A percentile compares a stretch with the other conserved stretches of the same genome.
These are phyloP conservation scores for Mus spicilegus DNA, from an alignment of 2,113 vertebrate genomes.

Conservation along the genomic window DNA sequence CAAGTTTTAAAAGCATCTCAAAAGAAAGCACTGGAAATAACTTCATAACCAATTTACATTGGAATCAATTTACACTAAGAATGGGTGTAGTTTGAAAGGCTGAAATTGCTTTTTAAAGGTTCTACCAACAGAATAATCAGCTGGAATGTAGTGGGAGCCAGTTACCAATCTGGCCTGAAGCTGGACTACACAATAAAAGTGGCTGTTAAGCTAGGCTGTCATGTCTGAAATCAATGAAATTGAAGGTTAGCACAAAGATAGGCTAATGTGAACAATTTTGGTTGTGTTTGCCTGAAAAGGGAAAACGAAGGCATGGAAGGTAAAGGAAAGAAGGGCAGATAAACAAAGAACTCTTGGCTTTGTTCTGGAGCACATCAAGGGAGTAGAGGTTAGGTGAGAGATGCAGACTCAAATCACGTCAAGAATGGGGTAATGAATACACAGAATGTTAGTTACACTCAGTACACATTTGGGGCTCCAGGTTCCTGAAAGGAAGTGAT, in stretches of 20 bases:
- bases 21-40: conserved; percentile 35
- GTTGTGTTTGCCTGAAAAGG: background rate
- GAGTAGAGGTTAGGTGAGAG: background rate
- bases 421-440: background rate
- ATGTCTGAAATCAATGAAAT: background rate
- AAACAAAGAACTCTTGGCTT: background rate
- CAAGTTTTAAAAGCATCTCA: background rate
- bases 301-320: background rate
- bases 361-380: background rate
- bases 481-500: background rate
- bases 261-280: background rate
- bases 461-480: background rate
- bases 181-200: background rate
- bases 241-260: conserved; percentile 36
- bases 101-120: background rate
- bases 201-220: background rate
- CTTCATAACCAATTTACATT: conserved; percentile 6
- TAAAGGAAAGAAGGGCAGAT: background rate
- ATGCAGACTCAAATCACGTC: background rate
- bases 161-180: background rate
- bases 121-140: background rate
- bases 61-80: background rate
- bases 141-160: background rate
- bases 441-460: background rate
- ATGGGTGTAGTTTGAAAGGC: background rate